Evolutionary conservation across 2,113 vertebrate genomes (phyloP), one percentile per base, ranked within the genome.

Genomic region (Cavia aperea): DNA sequence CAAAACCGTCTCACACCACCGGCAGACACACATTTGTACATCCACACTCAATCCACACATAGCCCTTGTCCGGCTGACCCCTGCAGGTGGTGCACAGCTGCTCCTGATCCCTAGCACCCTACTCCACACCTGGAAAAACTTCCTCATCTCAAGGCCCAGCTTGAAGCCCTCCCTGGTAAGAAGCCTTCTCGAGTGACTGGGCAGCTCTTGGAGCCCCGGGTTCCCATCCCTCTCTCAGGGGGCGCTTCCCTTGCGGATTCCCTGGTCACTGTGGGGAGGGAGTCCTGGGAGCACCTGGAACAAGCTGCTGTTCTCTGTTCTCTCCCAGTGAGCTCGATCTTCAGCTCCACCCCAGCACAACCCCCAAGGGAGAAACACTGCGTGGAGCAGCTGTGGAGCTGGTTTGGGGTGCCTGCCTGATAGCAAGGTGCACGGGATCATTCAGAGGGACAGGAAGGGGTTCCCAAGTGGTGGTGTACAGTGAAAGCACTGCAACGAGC

Each of bases 61-160:
- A 16, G 56, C 51, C 5, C 7, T 0, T 3, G 7, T 3, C 66
- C 3, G 14, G 56, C 21, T 9, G 21, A n/a, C 12, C 18, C 33
- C 56, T 26, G 68, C 63, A 46, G 62, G 18, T 7, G 1, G 6
- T 0, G 4, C 2, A 2, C 36, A 11, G 62, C 81, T 3, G 11
- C 0, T 2, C 1, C 0, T n/a, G 21, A 7, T 6, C 12, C 73
- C 16, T 0, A 43, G 51, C 3, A 7, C 19, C n/a, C 29, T 3
- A 6, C 84, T 49, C 8, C 31, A 54, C 58, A 81, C 36, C n/a
- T n/a, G 31, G 56, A 58, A 79, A 36, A 19, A 15, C 23, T 15
- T 83, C 29, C 33, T 31, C 46, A 77, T 33, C n/a, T 31, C 43
- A 1, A 49, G 19, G 26, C 70, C 43, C 39, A 86, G 43, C 68